These are phyloP conservation scores for Rhizoglyphus robini DNA, from an alignment of 1,140 invertebrate species.

Conservation along the genomic window DNA sequence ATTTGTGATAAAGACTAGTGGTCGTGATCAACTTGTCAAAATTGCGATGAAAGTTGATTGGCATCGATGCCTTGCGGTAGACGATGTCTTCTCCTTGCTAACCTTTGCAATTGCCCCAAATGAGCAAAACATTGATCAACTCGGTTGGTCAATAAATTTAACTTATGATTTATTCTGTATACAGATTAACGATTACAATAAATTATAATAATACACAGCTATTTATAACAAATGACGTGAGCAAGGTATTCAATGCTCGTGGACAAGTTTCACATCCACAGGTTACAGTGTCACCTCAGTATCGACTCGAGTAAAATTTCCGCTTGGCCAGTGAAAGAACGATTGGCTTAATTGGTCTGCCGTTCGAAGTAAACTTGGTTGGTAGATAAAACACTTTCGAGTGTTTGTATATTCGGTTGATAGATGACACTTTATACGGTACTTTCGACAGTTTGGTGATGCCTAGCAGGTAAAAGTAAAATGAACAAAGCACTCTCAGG, in stretches of 20 bases:
- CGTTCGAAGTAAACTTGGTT: conserved; percentile 14
- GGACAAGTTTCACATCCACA: neutral
- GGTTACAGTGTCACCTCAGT: conserved; percentile 2
- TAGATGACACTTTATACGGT: neutral
- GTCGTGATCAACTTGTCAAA: no score
- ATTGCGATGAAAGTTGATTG: no score
- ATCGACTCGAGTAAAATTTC: no score
- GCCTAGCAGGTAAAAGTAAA: neutral
- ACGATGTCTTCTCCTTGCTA: no score
- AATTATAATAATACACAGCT: no score
- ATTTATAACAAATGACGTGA: neutral
- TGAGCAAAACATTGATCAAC: no score
- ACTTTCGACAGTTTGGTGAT: neutral
- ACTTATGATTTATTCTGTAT: no score
- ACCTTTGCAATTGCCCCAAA: no score
- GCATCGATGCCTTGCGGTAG: no score
- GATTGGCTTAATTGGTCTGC: conserved; percentile 15
- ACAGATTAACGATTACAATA: no score
- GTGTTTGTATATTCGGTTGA: conserved; percentile 4
- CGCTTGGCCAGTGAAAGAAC: neutral
- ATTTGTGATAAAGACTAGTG: no score
- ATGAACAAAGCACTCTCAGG: conserved; percentile 10
- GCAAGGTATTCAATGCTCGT: neutral
- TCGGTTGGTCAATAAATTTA: no score
- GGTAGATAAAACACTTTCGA: conserved; percentile 19